Evolutionary conservation across 1,140 invertebrate species (phyloP).

Genomic region (Periplaneta americana): DNA sequence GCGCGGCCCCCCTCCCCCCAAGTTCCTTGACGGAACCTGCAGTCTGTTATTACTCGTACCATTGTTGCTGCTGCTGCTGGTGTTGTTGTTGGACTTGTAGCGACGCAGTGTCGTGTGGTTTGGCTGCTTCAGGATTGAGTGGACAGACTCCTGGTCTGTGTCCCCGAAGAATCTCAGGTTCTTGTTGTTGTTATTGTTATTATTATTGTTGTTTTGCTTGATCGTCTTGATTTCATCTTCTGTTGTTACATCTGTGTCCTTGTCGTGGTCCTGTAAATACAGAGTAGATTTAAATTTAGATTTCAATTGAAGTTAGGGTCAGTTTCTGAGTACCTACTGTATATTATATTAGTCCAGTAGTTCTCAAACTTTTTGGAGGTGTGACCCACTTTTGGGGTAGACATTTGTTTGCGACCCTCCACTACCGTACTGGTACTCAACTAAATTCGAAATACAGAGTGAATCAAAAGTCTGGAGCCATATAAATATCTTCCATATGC

Average conservation of each 20-base stretch:
- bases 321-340: no score
- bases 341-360: no score
- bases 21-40: neutral
- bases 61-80: neutral
- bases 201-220: slow-evolving; percentile 4
- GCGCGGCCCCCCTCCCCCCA: neutral
- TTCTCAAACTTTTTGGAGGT: no score
- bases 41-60: neutral
- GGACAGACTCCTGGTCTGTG: slow-evolving; percentile 55
- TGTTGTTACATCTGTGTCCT: slow-evolving; percentile 21
- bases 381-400: no score
- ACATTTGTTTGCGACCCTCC: no score
- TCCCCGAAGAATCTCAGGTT: slow-evolving; percentile 76
- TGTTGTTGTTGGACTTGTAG: slow-evolving; percentile 9
- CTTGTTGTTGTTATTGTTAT: slow-evolving; percentile 38
- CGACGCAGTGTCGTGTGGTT: neutral
- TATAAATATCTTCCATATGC: no score
- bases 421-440: no score
- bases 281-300: slow-evolving; percentile 8
- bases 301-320: neutral
- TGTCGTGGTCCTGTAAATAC: slow-evolving; percentile 1
- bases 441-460: no score
- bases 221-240: slow-evolving; percentile 39
- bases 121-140: neutral
- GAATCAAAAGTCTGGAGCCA: no score